Percentiles rank a stretch among this genome's conserved stretches.
phyloP scores from a whole-genome alignment of 2,888 invertebrate species.

The Latrodectus hesperus region DNA sequence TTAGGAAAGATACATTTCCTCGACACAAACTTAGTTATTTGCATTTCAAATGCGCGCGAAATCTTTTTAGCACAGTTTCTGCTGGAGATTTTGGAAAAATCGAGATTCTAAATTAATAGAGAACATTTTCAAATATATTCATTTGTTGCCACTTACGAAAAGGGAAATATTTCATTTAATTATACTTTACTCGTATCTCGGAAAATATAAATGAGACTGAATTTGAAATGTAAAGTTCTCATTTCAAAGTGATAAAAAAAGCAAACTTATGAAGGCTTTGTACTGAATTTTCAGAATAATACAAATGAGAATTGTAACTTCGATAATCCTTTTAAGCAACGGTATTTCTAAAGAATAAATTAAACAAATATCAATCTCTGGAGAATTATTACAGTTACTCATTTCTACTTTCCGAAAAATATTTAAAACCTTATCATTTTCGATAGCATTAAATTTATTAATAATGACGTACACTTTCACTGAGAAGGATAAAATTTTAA shows the following conservation, averaged over 20 bases:
- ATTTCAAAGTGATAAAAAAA: not conserved
- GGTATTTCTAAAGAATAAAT: too few species aligned
- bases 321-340: too few species aligned
- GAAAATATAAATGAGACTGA: not conserved
- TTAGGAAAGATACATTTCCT: constrained; percentile 18
- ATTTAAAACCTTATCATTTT: too few species aligned
- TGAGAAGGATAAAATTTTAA: too few species aligned
- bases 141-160: not conserved
- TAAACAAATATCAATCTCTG: too few species aligned
- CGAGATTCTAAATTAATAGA: not conserved
- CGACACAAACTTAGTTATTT: constrained; percentile 13
- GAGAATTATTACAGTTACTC: too few species aligned
- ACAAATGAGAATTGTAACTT: too few species aligned
- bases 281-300: too few species aligned
- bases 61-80: constrained; percentile 25
- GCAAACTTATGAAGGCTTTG: not conserved
- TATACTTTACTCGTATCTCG: not conserved
- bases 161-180: not conserved
- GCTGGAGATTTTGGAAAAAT: constrained; percentile 14
- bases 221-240: not conserved
- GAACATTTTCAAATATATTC: not conserved
- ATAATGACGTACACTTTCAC: too few species aligned
- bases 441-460: too few species aligned
- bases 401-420: too few species aligned
- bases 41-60: constrained; percentile 23